Evolutionary conservation across 2,888 invertebrate species (phyloP).

Genomic region (Sthenelais limicola): DNA sequence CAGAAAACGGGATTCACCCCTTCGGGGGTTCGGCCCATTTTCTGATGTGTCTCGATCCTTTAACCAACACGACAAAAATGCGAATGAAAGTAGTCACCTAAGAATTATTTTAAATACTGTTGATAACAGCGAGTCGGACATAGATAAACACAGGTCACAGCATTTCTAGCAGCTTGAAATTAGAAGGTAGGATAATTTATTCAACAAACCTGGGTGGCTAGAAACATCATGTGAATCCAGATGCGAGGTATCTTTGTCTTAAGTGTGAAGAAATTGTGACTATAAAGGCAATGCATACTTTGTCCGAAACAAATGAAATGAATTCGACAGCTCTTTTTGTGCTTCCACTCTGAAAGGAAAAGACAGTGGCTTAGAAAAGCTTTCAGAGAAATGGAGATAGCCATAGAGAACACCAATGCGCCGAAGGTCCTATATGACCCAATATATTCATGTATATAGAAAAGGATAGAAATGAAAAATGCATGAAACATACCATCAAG

Average conservation of each 20-base stretch:
- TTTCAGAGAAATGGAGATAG: background rate
- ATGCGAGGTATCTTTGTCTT: slow-evolving; percentile 83
- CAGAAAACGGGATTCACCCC: no score
- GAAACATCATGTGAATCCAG: slow-evolving; percentile 97
- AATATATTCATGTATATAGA: no score
- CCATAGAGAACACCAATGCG: background rate
- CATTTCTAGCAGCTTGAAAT: no score
- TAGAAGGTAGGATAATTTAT: no score
- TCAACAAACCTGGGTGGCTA: slow-evolving; percentile 82
- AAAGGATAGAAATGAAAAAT: background rate
- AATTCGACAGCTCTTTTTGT: slow-evolving; percentile 85
- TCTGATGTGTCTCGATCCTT: no score
- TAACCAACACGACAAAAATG: no score
- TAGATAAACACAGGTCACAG: no score
- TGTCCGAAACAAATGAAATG: slow-evolving; percentile 91
- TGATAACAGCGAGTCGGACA: no score
- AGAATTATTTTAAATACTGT: no score
- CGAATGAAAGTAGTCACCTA: no score
- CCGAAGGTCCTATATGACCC: no score
- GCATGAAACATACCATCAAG: slow-evolving; percentile 83
- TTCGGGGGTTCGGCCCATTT: no score
- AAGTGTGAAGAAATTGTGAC: slow-evolving; percentile 73
- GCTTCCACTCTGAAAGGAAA: slow-evolving; percentile 79
- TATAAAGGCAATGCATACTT: slow-evolving; percentile 86
- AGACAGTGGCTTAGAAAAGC: background rate